These are phyloP conservation scores for Anas platyrhynchos DNA, from an alignment of 2,113 vertebrate species.

Conservation along the genomic window DNA sequence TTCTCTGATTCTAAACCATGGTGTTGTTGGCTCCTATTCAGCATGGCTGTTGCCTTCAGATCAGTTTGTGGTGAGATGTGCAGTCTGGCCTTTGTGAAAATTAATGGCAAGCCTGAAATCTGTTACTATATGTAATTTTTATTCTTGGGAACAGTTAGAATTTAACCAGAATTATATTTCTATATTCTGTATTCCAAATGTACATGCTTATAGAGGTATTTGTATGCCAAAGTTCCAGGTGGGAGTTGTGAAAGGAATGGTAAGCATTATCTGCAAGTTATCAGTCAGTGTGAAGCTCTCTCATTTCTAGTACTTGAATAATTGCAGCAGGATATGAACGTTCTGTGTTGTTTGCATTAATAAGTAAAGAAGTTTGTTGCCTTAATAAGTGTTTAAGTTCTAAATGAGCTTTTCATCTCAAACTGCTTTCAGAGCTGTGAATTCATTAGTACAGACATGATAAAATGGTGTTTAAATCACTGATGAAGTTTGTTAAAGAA, in stretches of 20 bases:
- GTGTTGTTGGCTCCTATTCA: not conserved
- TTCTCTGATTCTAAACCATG: not conserved
- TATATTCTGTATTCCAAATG: not conserved
- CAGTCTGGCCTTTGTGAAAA: not conserved
- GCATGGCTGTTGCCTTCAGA: not conserved
- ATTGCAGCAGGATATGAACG: not conserved
- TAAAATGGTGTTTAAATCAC: not conserved
- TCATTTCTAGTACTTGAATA: not conserved
- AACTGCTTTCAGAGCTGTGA: not conserved
- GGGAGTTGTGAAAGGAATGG: not conserved
- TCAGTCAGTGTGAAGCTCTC: not conserved
- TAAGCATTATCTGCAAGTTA: not conserved
- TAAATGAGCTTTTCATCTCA: not conserved
- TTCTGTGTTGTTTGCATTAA: not conserved
- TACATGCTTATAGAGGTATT: not conserved
- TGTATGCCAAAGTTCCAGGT: rapidly evolving
- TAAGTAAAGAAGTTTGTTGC: not conserved
- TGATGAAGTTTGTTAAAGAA: not conserved
- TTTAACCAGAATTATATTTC: not conserved
- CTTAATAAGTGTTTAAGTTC: not conserved
- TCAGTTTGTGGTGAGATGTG: not conserved
- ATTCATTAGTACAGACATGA: not conserved
- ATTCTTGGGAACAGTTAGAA: not conserved
- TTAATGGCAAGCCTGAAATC: not conserved
- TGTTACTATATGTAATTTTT: not conserved